Base-by-base conservation (phyloP, 2,888 invertebrate genomes). In the Hipparchia semele region DNA sequence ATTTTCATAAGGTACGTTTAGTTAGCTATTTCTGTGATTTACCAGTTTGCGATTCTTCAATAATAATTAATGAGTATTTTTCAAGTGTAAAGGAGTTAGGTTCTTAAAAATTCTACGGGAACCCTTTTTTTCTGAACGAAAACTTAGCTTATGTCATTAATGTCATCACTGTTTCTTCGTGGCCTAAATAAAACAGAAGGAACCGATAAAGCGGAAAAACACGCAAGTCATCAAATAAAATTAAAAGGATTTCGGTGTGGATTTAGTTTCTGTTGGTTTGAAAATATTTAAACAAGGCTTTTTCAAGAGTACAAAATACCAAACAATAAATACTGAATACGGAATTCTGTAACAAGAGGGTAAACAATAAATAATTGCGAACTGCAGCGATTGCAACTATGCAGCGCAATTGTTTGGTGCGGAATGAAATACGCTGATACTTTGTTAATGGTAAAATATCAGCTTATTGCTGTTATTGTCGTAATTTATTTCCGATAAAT, bases 321-420 rank as follows among this genome's bases (percentile, higher is more conserved):
- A 46, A 58, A 67, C 67, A 13, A 67, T 67, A 67, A 67, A 67
- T 67, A 56, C 45, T 45, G 54, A 39, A 66, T 39, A 66, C 53
- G n/a, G 39, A 54, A 54, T 67, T 67, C 56, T 46, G 67, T 67
- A 67, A 67, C 58, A 67, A 67, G 67, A 67, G 67, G 67, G 67
- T 58, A 67, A 67, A 67, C 67, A 67, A 67, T 67, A 67, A 67
- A 67, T 67, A 67, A 67, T 67, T 67, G 67, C 58, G 13, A 67
- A 46, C 65, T 51, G 53, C 33, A 33, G 51, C 67, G 46, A 67
- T 67, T 58, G 67, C 58, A 67, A 67, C 65, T 65, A 65, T 65
- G 65, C 67, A 58, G 67, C 45, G 45, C 67, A 46, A 67, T 67
- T 67, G 67, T 67, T 67, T 58, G 67, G 54, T 67, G 46, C 39